Evolutionary conservation across 2,113 vertebrate species (phyloP).

Genomic region (Manacus vitellinus): DNA sequence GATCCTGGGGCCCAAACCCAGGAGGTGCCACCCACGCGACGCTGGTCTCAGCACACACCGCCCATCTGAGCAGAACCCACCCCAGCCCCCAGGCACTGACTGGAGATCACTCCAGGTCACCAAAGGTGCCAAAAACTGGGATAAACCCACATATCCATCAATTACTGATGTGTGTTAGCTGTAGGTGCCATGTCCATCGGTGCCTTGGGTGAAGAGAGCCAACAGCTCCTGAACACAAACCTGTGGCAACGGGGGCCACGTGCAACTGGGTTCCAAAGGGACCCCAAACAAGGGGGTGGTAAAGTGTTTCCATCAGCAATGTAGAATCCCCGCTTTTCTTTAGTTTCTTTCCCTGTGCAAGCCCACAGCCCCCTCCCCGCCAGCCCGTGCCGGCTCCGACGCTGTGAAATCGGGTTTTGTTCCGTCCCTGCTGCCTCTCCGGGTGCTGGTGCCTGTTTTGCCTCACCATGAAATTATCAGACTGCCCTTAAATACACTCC

Average conservation of each 20-base stretch:
- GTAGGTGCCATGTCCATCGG: accelerated
- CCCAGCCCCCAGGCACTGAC: accelerated
- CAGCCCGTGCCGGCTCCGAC: neutral
- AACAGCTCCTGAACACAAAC: neutral
- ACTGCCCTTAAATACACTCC: conserved; percentile 73
- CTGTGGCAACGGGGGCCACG: accelerated
- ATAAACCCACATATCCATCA: accelerated
- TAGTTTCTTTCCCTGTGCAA: neutral
- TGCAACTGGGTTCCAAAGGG: neutral
- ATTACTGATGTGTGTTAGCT: accelerated
- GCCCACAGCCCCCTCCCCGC: neutral
- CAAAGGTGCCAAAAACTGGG: neutral
- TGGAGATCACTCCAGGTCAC: neutral
- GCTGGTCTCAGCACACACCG: accelerated
- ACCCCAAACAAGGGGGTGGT: no score
- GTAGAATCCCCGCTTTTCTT: accelerated
- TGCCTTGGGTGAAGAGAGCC: accelerated
- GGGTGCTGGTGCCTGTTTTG: conserved; percentile 51
- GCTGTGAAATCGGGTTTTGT: neutral
- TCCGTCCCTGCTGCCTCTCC: neutral
- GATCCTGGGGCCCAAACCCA: neutral
- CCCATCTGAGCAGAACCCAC: neutral
- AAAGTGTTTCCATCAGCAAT: accelerated
- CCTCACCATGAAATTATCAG: conserved; percentile 69
- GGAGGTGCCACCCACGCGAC: no score